Conservation (phyloP, 2,888 invertebrate genomes). For the Sussaba pulchella region DNA sequence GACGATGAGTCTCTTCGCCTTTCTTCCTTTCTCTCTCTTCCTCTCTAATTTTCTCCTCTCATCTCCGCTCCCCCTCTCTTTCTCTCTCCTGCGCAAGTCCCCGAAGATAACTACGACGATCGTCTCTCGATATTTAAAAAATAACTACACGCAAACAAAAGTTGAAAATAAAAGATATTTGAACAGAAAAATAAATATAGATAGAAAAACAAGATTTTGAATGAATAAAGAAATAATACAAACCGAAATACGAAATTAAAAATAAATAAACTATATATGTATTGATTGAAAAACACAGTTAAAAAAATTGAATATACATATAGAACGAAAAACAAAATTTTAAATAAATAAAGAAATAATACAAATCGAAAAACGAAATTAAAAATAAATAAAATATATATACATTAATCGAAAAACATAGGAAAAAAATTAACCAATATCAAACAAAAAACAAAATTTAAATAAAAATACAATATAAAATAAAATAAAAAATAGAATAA, state of each 20-base stretch:
- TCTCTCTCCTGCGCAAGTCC: slow-evolving; percentile 46
- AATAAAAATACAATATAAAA: slow-evolving; percentile 49
- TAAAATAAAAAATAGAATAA: slow-evolving; percentile 38
- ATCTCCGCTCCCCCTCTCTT: no score
- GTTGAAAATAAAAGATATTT: slow-evolving; percentile 14
- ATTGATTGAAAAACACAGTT: no score
- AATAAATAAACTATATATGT: no score
- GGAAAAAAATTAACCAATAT: no score
- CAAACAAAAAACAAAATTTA: slow-evolving; percentile 36
- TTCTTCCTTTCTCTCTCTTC: background rate
- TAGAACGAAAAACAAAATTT: no score
- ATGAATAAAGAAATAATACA: no score
- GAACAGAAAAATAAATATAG: slow-evolving; percentile 14
- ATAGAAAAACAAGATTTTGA: background rate
- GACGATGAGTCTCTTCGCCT: slow-evolving; percentile 18
- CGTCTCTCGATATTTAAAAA: slow-evolving; percentile 37
- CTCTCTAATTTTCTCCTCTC: slow-evolving; percentile 3
- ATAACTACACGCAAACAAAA: slow-evolving; percentile 27
- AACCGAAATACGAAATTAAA: no score
- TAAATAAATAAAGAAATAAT: no score
- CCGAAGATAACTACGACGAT: slow-evolving; percentile 57
- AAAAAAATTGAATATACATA: no score
- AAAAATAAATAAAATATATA: no score
- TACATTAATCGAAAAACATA: no score
- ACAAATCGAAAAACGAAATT: no score